Percentiles rank a stretch among this genome's conserved stretches.
These are phyloP conservation scores for Cheilosia soror DNA, from an alignment of 2,888 invertebrate species.

Conservation along the genomic window DNA sequence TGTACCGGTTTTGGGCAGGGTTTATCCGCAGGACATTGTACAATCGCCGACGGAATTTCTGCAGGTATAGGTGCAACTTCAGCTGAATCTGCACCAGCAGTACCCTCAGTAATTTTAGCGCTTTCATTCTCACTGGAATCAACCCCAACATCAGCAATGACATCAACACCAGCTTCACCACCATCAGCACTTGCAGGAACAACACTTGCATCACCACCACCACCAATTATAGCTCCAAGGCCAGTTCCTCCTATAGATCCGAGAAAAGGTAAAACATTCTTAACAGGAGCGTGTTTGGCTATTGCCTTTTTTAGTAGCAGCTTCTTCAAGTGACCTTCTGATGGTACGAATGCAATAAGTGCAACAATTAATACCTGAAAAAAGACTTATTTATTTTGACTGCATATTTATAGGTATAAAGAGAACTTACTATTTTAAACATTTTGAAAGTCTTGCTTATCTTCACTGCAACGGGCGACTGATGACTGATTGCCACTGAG, in stretches of 20 bases:
- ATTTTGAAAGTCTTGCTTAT: background rate
- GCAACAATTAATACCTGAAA: background rate
- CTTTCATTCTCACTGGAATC: background rate
- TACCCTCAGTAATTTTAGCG: background rate
- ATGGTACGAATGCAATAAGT: background rate
- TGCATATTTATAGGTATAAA: too few species aligned
- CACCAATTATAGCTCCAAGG: too few species aligned
- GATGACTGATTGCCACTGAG: too few species aligned
- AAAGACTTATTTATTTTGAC: too few species aligned
- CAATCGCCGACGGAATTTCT: background rate
- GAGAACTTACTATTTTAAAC: background rate
- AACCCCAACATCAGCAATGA: background rate
- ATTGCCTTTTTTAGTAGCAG: background rate
- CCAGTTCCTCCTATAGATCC: too few species aligned
- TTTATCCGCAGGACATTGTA: background rate
- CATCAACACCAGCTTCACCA: background rate
- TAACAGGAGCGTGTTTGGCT: background rate
- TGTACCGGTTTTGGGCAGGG: background rate
- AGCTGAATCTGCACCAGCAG: background rate
- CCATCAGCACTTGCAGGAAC: background rate
- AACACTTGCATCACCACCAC: too few species aligned
- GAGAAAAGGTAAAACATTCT: too few species aligned
- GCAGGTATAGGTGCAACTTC: background rate
- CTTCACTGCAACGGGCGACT: too few species aligned
- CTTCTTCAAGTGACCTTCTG: background rate